Evolutionary conservation across 2,888 invertebrate genomes (phyloP).

Genomic region (Ctena decussata): DNA sequence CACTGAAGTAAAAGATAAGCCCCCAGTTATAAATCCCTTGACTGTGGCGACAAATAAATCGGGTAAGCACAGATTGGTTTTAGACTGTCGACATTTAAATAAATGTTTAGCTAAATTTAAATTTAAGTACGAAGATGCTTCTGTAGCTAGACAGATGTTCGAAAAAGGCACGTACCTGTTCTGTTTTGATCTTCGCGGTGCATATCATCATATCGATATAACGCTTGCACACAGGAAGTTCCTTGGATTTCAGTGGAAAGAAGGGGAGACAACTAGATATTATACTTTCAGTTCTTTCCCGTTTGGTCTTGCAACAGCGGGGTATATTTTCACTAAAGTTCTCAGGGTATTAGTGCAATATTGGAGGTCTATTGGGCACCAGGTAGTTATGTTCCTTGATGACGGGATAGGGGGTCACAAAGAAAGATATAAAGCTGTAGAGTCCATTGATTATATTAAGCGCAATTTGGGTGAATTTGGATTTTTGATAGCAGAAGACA

Average conservation of each 20-base stretch:
- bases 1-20: too few species aligned
- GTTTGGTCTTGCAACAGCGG: conserved; percentile 47
- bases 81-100: conserved; percentile 54
- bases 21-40: too few species aligned
- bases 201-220: conserved; percentile 52
- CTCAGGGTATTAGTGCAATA: conserved; percentile 36
- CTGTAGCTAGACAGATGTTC: conserved; percentile 24
- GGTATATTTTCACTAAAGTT: conserved; percentile 54
- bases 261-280: background rate
- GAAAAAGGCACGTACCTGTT: conserved; percentile 5
- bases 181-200: conserved; percentile 38
- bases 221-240: conserved; percentile 20
- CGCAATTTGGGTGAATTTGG: background rate
- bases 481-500: conserved; percentile 5
- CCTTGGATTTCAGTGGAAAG: conserved; percentile 49
- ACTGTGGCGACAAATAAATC: too few species aligned
- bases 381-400: conserved; percentile 51
- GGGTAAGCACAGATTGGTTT: too few species aligned
- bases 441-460: background rate
- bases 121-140: conserved; percentile 39
- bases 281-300: conserved; percentile 46
- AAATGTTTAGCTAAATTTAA: conserved; percentile 31
- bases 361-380: conserved; percentile 27
- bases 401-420: conserved; percentile 40
- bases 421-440: background rate